Conservation (phyloP, 2,113 vertebrate genomes). For the Mystacornis crossleyi region DNA sequence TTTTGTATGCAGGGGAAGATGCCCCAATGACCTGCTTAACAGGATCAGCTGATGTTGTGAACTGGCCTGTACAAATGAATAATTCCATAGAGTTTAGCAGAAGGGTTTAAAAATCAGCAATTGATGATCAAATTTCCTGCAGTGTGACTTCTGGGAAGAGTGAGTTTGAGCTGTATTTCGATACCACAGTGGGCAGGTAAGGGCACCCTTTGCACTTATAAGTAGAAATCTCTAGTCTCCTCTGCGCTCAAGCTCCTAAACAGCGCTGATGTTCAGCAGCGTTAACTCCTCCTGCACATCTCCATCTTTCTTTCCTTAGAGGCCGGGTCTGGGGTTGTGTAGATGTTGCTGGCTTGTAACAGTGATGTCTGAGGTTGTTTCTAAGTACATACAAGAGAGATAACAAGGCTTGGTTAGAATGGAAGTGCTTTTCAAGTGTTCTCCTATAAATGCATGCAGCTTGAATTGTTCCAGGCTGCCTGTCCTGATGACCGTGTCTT, state of each 20-base stretch:
- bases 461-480: background rate
- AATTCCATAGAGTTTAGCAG: background rate
- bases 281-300: background rate
- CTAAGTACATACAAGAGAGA: background rate
- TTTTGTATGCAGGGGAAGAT: accelerated
- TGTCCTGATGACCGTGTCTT: background rate
- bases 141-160: background rate
- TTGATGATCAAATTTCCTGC: background rate
- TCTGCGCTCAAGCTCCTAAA: background rate
- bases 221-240: background rate
- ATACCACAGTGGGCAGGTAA: background rate
- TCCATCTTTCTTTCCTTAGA: background rate
- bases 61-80: background rate
- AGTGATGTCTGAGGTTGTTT: background rate
- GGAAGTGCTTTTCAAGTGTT: background rate
- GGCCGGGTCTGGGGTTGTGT: background rate
- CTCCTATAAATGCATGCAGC: background rate
- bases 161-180: background rate
- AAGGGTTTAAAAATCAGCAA: background rate
- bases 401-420: background rate
- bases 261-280: background rate
- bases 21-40: background rate
- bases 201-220: background rate
- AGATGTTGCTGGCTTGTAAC: background rate
- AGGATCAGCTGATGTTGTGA: background rate